A percentile compares a stretch with the other conserved stretches of the same genome.
Evolutionary conservation across 2,888 invertebrate species (phyloP).

Genomic region (Drosophila silvestris): DNA sequence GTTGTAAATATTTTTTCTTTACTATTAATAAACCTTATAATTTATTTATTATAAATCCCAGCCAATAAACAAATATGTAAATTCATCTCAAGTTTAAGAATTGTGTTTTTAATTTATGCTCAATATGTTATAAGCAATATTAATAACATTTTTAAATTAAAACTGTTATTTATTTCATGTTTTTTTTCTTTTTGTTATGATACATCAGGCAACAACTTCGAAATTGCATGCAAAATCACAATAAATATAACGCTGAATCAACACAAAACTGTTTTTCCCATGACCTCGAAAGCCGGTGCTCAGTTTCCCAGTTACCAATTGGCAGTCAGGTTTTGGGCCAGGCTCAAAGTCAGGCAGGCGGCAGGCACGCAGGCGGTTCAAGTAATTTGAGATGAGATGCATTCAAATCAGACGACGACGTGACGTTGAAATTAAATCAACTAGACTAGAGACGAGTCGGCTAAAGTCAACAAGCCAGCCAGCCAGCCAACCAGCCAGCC

Average conservation of each 20-base stretch:
- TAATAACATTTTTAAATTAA: constrained; percentile 5
- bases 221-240: constrained; percentile 60
- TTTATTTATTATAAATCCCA: background rate
- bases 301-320: constrained; percentile 33
- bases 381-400: constrained; percentile 79
- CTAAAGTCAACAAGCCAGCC: constrained; percentile 19
- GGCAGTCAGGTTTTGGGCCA: constrained; percentile 45
- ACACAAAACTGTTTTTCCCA: constrained; percentile 70
- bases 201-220: constrained; percentile 8
- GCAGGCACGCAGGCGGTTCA: constrained; percentile 24
- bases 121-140: background rate
- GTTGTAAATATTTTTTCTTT: background rate
- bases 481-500: constrained; percentile 19
- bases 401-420: constrained; percentile 73
- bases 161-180: constrained; percentile 14
- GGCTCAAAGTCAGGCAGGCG: background rate
- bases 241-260: constrained; percentile 59
- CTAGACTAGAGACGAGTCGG: constrained; percentile 71
- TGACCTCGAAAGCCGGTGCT: constrained; percentile 80
- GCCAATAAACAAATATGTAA: background rate
- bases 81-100: background rate
- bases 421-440: constrained; percentile 82
- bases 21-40: background rate
- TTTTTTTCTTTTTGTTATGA: constrained; percentile 1
- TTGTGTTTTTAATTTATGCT: background rate